Base-by-base conservation (phyloP, 2,113 vertebrate genomes). In the Helogale parvula region DNA sequence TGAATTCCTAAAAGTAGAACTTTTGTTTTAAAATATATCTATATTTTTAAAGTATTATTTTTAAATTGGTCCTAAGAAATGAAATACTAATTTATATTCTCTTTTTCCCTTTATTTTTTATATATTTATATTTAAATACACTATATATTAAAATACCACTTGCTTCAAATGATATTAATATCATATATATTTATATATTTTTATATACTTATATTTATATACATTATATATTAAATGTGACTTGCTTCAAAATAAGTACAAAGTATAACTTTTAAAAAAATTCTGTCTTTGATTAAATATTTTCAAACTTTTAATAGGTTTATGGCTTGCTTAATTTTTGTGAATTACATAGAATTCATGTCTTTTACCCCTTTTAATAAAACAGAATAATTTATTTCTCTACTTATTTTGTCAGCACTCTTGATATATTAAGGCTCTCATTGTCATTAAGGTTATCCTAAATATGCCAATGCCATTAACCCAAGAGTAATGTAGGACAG, bases 281-380 rank as follows among this genome's bases (percentile, higher is more conserved):
- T 85, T 81, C 29, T 45, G 45, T 25, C 31, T 96, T 80, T 74
- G 23, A 74, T 74, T 87, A 94, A 95, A 69, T 82, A 52, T 95
- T 91, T 95, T 71, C 12, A 91, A 72, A 91, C 2, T 63, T 88
- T 57, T 71, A 47, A 13, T 76, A 93, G 5, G 31, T 74, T 93
- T 71, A 77, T 63, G 63, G 68, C 25, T 21, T 31, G 45, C 27
- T 68, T 93, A 33, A 80, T 83, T 88, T 95, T 79, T 88, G 33
- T 89, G 33, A 94, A 52, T 88, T 93, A 89, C 16, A 65, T 54
- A 57, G 3, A 76, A 45, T n/a, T 90, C 2, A 38, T 63, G 35
- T 63, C 1, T 93, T 95, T 81, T 68, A 52, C 7, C 8, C 5
- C 11, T 9, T 96, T 86, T 86, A 52, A 16, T 52, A 91, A 97